Evolutionary conservation across 2,797 vertebrate species (phyloP).

Genomic region (Poecilia wingei): DNA sequence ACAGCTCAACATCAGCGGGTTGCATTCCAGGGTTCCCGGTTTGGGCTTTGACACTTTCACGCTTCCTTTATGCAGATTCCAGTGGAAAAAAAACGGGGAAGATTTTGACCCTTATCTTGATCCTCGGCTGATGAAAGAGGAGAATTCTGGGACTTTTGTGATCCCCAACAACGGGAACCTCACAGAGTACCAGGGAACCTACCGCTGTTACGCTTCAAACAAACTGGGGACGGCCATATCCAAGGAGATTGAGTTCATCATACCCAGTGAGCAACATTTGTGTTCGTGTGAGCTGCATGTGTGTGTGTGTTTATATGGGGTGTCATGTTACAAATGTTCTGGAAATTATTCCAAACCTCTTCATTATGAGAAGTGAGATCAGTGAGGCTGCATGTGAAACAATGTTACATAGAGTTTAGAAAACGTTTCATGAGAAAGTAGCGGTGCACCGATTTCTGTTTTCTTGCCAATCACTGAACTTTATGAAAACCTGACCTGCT

Average conservation of each 20-base stretch:
- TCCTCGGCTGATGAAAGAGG: slow-evolving; percentile 80
- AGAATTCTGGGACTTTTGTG: slow-evolving; percentile 91
- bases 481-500: too few relatives aligned
- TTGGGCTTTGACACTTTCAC: slow-evolving; percentile 44
- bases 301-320: slow-evolving; percentile 12
- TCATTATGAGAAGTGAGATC: not conserved
- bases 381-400: slow-evolving; percentile 12
- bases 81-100: slow-evolving; percentile 92
- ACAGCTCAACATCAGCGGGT: slow-evolving; percentile 25
- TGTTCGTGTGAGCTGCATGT: slow-evolving; percentile 6
- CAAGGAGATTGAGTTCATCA: slow-evolving; percentile 90
- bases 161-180: slow-evolving; percentile 92
- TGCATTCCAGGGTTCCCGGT: slow-evolving; percentile 25
- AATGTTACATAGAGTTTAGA: too few relatives aligned
- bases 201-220: slow-evolving; percentile 92
- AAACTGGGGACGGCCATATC: slow-evolving; percentile 91
- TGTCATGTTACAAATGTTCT: slow-evolving; percentile 60
- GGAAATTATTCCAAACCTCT: slow-evolving; percentile 62
- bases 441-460: too few relatives aligned
- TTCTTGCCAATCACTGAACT: too few relatives aligned
- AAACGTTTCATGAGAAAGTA: too few relatives aligned
- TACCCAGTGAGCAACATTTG: slow-evolving; percentile 88
- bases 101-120: slow-evolving; percentile 88
- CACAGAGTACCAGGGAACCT: slow-evolving; percentile 90
- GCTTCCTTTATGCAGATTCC: slow-evolving; percentile 83